These are phyloP conservation scores for Illadopsis cleaveri DNA, from an alignment of 2,113 vertebrate genomes.

Conservation along the genomic window DNA sequence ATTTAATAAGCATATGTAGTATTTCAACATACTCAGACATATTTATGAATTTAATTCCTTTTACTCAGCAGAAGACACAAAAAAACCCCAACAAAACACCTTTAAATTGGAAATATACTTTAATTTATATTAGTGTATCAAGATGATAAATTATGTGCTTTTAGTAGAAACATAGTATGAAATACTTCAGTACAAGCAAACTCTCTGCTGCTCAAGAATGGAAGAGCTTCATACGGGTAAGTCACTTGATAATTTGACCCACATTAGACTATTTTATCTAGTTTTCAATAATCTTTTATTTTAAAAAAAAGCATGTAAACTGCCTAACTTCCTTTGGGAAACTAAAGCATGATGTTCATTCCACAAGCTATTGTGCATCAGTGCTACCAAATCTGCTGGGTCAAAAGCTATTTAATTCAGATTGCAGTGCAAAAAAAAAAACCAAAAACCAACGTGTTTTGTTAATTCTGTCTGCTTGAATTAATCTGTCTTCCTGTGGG, in stretches of 20 bases:
- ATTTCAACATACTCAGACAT: not conserved
- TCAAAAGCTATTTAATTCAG: not conserved
- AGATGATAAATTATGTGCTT: not conserved
- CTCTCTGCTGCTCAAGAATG: not conserved
- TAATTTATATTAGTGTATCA: not conserved
- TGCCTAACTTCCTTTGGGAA: not conserved
- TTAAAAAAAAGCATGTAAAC: not conserved
- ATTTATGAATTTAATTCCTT: not conserved
- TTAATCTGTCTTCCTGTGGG: not conserved
- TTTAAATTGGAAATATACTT: not conserved
- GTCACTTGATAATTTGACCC: not conserved
- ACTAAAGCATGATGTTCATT: not conserved
- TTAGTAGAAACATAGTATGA: not conserved
- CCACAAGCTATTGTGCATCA: not conserved
- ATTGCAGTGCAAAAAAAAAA: not conserved
- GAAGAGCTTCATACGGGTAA: not conserved
- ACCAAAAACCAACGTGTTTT: not conserved
- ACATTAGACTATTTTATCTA: not conserved
- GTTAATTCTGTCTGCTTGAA: not conserved
- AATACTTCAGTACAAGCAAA: not conserved
- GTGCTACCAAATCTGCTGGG: not conserved
- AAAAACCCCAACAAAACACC: too few species aligned
- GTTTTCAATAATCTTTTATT: not conserved
- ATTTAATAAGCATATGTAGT: not conserved
- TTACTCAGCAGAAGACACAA: not conserved